Evolutionary conservation across 2,113 vertebrate species (phyloP).

Genomic region (Sardina pilchardus): DNA sequence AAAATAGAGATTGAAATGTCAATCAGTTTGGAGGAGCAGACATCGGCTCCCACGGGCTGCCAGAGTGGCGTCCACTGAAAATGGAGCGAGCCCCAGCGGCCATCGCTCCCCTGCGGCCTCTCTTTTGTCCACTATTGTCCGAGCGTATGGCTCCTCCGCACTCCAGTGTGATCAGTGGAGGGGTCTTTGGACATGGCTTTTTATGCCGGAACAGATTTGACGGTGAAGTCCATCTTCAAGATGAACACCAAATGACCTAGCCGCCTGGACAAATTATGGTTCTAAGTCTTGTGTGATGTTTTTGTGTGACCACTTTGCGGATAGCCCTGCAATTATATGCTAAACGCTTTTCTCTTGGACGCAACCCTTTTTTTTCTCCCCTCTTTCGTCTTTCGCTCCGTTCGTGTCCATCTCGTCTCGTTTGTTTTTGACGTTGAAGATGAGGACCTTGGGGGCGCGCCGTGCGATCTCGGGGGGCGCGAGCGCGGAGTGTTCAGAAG

Average conservation of each 20-base stretch:
- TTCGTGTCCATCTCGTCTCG: not conserved
- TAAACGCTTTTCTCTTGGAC: not conserved
- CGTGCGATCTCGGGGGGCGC: not conserved
- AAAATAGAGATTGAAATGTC: not conserved
- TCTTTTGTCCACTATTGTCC: not conserved
- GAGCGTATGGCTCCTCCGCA: too few relatives aligned
- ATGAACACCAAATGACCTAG: not conserved
- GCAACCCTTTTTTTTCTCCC: not conserved
- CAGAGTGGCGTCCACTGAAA: not conserved
- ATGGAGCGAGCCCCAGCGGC: not conserved
- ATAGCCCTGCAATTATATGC: not conserved
- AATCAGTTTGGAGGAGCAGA: not conserved
- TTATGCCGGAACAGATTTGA: not conserved
- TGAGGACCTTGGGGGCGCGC: not conserved
- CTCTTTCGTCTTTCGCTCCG: not conserved
- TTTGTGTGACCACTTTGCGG: not conserved
- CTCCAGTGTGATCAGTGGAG: not conserved
- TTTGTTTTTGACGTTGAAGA: not conserved
- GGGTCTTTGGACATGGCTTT: not conserved
- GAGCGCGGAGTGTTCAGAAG: not conserved
- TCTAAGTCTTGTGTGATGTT: too few relatives aligned
- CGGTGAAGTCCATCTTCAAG: not conserved
- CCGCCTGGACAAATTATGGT: not conserved
- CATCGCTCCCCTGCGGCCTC: not conserved
- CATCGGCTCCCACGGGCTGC: not conserved